A percentile compares a stretch with the other conserved stretches of the same genome.
phyloP scores from a whole-genome alignment of 1,140 invertebrate species.

The Sitobion miscanthi region DNA sequence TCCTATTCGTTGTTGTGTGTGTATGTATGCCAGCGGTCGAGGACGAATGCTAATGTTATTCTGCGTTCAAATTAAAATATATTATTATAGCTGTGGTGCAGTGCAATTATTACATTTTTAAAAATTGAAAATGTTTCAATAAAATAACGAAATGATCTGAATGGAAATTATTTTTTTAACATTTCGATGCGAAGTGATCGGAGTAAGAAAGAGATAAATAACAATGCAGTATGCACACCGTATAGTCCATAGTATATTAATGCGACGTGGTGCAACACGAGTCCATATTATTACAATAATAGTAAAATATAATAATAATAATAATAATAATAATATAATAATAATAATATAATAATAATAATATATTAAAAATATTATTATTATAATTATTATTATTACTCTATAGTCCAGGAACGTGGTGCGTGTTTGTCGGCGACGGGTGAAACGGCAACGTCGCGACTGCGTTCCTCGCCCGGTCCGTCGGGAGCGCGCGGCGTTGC shows the following conservation, averaged over 20 bases:
- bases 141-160: not conserved
- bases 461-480: slow-evolving; percentile 23
- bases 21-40: slow-evolving; percentile 23
- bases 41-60: slow-evolving; percentile 32
- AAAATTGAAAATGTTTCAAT: not conserved
- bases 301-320: not conserved
- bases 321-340: not conserved
- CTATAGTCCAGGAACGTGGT: not conserved
- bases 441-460: slow-evolving; percentile 44
- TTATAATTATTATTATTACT: not conserved
- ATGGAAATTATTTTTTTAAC: not conserved
- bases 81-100: not conserved
- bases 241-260: not conserved
- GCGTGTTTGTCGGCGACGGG: not conserved
- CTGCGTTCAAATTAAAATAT: not conserved
- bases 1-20: not conserved
- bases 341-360: not conserved
- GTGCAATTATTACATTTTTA: not conserved
- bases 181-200: not conserved
- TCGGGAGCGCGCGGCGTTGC: slow-evolving; percentile 31
- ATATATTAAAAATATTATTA: not conserved
- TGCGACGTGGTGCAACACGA: not conserved
- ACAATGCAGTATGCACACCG: not conserved
- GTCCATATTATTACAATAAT: not conserved
- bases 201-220: not conserved